phyloP scores from a whole-genome alignment of 2,797 vertebrate genomes.

The Notolepis coatsorum region DNA sequence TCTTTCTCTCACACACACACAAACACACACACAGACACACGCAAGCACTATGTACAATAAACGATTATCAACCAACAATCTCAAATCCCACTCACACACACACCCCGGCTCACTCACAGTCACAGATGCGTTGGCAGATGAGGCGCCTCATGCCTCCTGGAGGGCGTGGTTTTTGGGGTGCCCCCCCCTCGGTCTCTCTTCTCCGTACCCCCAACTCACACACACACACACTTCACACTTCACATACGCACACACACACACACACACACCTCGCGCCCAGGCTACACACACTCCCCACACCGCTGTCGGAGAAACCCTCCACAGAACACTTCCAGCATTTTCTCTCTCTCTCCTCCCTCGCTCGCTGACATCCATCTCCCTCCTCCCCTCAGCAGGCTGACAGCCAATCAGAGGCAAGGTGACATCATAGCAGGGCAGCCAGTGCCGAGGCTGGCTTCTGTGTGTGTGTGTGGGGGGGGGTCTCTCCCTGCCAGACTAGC shows the following conservation, averaged over 20 bases:
- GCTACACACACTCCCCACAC: constrained; percentile 66
- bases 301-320: constrained; percentile 78
- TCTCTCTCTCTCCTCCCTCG: constrained; percentile 73
- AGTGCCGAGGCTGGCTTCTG: constrained; percentile 75
- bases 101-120: constrained; percentile 91
- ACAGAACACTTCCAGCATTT: constrained; percentile 92
- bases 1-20: too few species aligned
- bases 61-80: not conserved
- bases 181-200: constrained; percentile 66
- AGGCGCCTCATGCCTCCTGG: constrained; percentile 91
- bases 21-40: too few species aligned
- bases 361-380: constrained; percentile 70
- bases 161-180: constrained; percentile 63
- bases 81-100: constrained; percentile 63
- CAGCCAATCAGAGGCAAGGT: constrained; percentile 76
- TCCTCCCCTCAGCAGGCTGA: constrained; percentile 62
- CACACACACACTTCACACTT: constrained; percentile 41
- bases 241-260: constrained; percentile 67
- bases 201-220: constrained; percentile 55
- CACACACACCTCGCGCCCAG: constrained; percentile 72
- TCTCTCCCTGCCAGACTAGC: constrained; percentile 53
- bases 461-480: constrained; percentile 50
- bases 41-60: not conserved
- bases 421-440: constrained; percentile 84
- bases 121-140: constrained; percentile 99